These are phyloP conservation scores for Rutilus rutilus DNA, from an alignment of 2,113 vertebrate genomes.

Conservation along the genomic window DNA sequence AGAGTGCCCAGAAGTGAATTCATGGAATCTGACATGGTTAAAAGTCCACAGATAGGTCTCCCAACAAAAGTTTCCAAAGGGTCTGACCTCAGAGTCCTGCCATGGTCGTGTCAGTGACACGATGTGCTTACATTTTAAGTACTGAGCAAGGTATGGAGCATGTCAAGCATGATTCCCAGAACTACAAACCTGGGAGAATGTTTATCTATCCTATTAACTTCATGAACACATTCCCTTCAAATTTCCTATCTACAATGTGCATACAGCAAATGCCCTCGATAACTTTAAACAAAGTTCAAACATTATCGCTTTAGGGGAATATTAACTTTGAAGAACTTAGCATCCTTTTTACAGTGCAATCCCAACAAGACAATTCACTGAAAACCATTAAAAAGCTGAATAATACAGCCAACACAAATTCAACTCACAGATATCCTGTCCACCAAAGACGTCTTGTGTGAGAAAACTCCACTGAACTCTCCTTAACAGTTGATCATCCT, in stretches of 20 bases:
- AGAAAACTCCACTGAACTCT: constrained; percentile 13
- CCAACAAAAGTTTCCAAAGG: constrained; percentile 12
- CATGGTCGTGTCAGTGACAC: constrained; percentile 40
- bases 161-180: constrained; percentile 34
- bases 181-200: constrained; percentile 38
- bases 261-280: neutral
- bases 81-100: constrained; percentile 34
- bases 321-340: neutral
- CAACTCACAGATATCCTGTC: constrained; percentile 18
- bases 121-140: constrained; percentile 38
- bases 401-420: neutral
- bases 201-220: constrained; percentile 35
- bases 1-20: constrained; percentile 48
- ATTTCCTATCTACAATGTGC: neutral
- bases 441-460: neutral
- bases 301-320: neutral
- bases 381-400: neutral
- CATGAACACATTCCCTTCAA: constrained; percentile 26
- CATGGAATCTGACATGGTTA: constrained; percentile 55
- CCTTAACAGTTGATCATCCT: neutral
- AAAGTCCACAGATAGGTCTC: constrained; percentile 52
- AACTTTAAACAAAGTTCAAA: neutral
- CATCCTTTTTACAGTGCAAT: neutral
- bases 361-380: neutral
- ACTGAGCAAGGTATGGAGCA: constrained; percentile 49